Evolutionary conservation across 2,797 vertebrate genomes (phyloP).

Genomic region (Crypturellus tataupa): DNA sequence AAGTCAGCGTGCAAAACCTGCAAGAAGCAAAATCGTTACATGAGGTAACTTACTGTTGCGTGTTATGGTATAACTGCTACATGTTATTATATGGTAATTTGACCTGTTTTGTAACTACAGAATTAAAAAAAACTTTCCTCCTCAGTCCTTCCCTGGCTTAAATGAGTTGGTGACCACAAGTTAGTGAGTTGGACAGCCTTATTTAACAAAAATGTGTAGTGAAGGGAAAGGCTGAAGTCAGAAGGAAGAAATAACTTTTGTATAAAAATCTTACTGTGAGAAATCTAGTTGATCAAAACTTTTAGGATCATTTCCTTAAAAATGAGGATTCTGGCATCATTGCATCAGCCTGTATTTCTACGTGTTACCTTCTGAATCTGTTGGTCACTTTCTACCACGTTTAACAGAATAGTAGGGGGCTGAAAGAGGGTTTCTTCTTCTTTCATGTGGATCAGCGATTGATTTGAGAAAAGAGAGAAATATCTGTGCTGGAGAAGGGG

Average conservation of each 20-base stretch:
- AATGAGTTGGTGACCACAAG: neutral
- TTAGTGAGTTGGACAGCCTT: neutral
- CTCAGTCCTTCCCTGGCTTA: neutral
- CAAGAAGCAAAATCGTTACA: slow-evolving; percentile 97
- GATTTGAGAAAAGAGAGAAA: neutral
- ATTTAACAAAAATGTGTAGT: neutral
- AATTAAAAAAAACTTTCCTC: neutral
- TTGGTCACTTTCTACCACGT: neutral
- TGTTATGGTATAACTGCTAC: neutral
- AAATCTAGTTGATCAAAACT: neutral
- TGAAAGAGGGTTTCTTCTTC: neutral
- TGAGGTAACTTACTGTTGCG: slow-evolving; percentile 85
- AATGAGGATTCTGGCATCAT: neutral
- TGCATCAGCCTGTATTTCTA: neutral
- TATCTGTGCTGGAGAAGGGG: neutral
- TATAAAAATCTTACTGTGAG: neutral
- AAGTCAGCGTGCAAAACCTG: slow-evolving; percentile 96
- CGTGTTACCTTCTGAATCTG: neutral
- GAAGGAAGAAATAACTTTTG: neutral
- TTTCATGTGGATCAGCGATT: neutral
- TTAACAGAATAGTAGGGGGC: neutral
- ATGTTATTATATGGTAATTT: neutral
- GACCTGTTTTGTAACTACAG: neutral
- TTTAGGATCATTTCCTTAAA: neutral
- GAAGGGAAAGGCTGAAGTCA: neutral